These are phyloP conservation scores for Scylla paramamosain DNA, from an alignment of 1,140 invertebrate genomes.

Conservation along the genomic window DNA sequence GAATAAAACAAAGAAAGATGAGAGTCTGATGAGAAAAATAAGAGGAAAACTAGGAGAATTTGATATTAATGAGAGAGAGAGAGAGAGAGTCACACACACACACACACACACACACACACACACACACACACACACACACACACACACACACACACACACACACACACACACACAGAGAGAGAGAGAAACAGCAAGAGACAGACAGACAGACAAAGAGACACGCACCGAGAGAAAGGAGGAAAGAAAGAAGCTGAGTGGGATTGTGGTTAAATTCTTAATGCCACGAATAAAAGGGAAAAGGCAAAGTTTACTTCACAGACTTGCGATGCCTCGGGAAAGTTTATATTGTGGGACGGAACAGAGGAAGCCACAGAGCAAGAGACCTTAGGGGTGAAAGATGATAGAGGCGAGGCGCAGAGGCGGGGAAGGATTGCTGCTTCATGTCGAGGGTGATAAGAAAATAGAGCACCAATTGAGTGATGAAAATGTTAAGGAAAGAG, in stretches of 20 bases:
- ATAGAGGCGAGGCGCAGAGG: neutral
- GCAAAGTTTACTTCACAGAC: neutral
- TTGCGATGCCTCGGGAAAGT: neutral
- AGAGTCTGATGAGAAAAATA: too few species aligned
- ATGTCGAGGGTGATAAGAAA: neutral
- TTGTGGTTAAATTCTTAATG: neutral
- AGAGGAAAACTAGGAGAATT: too few species aligned
- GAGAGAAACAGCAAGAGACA: too few species aligned
- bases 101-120: too few species aligned
- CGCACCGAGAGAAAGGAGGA: neutral
- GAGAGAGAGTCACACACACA: too few species aligned
- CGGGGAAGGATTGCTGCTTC: neutral
- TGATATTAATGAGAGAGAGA: too few species aligned
- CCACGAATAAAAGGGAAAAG: neutral
- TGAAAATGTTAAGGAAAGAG: neutral
- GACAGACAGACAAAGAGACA: too few species aligned
- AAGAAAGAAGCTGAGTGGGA: neutral
- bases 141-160: too few species aligned
- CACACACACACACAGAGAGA: too few species aligned
- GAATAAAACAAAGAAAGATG: too few species aligned
- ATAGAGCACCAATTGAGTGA: neutral
- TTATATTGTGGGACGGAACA: neutral
- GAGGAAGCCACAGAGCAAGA: neutral
- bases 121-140: too few species aligned
- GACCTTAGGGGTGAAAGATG: constrained; percentile 9